phyloP scores from a whole-genome alignment of 2,113 vertebrate genomes.

The Engraulis encrasicolus region DNA sequence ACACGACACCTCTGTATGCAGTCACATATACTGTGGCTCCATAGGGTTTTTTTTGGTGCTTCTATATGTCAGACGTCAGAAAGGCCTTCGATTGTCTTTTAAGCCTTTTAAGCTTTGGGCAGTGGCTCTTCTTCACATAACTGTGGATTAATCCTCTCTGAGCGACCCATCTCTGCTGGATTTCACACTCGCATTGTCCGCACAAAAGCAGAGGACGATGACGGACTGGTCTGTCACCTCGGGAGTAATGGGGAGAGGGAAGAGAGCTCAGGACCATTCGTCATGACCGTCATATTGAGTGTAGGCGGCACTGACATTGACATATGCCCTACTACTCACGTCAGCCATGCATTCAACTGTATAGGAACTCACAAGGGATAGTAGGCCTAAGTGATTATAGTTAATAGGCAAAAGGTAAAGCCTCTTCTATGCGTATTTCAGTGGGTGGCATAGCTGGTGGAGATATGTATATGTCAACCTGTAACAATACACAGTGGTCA shows the following conservation, averaged over 20 bases:
- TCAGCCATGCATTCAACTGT: too few relatives aligned
- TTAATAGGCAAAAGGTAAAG: too few relatives aligned
- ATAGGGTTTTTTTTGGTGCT: background rate
- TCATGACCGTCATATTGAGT: too few relatives aligned
- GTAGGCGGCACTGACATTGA: too few relatives aligned
- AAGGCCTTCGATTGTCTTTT: background rate
- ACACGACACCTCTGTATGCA: background rate
- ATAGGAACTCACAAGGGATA: too few relatives aligned
- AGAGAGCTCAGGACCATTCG: background rate
- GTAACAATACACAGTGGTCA: too few relatives aligned
- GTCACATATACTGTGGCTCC: background rate
- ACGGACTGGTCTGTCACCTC: background rate
- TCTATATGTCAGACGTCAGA: background rate
- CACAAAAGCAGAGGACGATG: background rate
- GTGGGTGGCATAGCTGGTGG: too few relatives aligned
- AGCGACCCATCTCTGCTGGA: background rate
- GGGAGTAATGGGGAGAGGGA: background rate
- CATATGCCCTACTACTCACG: too few relatives aligned
- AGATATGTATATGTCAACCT: too few relatives aligned
- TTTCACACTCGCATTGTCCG: background rate
- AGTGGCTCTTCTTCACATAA: background rate
- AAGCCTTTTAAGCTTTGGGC: background rate
- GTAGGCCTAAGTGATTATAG: too few relatives aligned
- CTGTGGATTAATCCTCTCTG: background rate
- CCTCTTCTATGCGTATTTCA: too few relatives aligned